phyloP scores from a whole-genome alignment of 2,888 invertebrate species.

The Andricus curvator region DNA sequence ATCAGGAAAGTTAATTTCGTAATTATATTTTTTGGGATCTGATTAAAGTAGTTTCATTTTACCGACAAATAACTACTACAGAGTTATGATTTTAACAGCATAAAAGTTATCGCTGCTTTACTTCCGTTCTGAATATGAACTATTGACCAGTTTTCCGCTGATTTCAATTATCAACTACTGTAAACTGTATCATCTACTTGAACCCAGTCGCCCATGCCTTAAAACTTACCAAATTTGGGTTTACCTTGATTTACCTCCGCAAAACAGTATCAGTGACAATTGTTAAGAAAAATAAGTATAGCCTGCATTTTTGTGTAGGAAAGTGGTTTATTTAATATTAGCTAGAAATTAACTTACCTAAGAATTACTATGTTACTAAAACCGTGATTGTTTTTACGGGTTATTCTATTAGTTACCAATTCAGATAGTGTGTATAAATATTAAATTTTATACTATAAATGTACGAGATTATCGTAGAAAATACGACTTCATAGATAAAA shows the following conservation, averaged over 20 bases:
- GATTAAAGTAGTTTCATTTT: background rate
- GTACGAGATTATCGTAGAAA: too few relatives aligned
- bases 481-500: too few relatives aligned
- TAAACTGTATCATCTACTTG: background rate
- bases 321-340: background rate
- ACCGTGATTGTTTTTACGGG: too few relatives aligned
- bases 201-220: background rate
- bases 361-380: too few relatives aligned
- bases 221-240: background rate
- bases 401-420: too few relatives aligned
- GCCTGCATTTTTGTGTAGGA: background rate
- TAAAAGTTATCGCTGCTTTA: background rate
- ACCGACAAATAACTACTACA: background rate
- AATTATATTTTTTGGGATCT: background rate
- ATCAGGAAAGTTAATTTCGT: background rate
- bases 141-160: background rate
- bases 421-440: too few relatives aligned
- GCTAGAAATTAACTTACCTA: too few relatives aligned
- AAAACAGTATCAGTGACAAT: background rate
- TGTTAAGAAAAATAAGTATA: background rate
- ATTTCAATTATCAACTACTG: slow-evolving; percentile 1
- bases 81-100: background rate
- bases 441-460: too few relatives aligned
- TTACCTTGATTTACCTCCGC: background rate
- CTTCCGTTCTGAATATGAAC: background rate